Evolutionary conservation across 2,113 vertebrate genomes (phyloP).

Genomic region (Mionectes macconnelli): DNA sequence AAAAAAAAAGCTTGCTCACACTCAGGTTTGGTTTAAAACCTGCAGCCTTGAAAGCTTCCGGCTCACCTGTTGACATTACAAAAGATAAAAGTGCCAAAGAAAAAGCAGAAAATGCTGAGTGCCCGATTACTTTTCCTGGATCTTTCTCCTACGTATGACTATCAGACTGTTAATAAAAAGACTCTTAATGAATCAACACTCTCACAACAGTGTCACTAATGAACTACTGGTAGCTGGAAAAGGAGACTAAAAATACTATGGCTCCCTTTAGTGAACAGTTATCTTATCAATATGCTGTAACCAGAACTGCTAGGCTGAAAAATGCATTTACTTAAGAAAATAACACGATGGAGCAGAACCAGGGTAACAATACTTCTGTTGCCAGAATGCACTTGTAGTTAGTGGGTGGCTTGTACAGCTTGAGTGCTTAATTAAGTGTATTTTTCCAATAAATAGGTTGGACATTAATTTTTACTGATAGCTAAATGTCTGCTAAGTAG

Average conservation of each 20-base stretch:
- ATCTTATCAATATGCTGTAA: slow-evolving; percentile 39
- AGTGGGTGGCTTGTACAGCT: slow-evolving; percentile 49
- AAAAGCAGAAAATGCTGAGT: background rate
- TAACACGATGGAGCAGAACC: background rate
- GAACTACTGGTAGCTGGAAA: slow-evolving; percentile 40
- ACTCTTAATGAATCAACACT: slow-evolving; percentile 60
- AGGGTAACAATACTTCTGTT: slow-evolving; percentile 26
- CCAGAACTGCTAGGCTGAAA: slow-evolving; percentile 27
- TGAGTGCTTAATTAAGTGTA: slow-evolving; percentile 38
- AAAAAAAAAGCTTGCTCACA: background rate
- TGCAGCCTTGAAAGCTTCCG: background rate
- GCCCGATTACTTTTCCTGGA: background rate
- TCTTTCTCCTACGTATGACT: slow-evolving; percentile 22
- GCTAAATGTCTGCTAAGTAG: slow-evolving; percentile 58
- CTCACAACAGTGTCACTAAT: slow-evolving; percentile 35
- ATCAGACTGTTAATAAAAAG: slow-evolving; percentile 29
- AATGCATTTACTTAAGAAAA: slow-evolving; percentile 57
- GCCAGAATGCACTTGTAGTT: slow-evolving; percentile 37
- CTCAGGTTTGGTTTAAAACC: background rate
- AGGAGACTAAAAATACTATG: slow-evolving; percentile 42
- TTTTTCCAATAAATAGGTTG: slow-evolving; percentile 50
- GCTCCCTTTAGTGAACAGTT: background rate
- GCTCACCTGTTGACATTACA: background rate
- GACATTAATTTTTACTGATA: slow-evolving; percentile 64
- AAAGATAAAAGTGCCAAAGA: slow-evolving; percentile 27